Base-by-base conservation (phyloP, 2,888 invertebrate genomes). In the Brachynemurus nebulosus region DNA sequence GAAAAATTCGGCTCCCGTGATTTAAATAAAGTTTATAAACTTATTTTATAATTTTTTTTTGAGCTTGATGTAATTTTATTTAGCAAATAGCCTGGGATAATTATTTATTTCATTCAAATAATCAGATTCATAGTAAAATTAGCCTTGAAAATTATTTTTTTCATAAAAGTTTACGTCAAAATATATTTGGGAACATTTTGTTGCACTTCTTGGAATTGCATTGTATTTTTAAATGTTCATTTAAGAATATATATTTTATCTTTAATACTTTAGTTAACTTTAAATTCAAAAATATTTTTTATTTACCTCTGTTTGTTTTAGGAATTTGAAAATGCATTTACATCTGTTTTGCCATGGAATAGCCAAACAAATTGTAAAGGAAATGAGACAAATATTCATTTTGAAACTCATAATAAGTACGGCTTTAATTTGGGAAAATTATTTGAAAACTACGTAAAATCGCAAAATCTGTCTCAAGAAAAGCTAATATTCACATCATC, bases 371-470 rank as follows among this genome's bases (percentile, higher is more conserved):
- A 30, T 12, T 30, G 30, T 30, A 30, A 6, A 12, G 14, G 14
- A 12, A 30, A 30, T 11, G 3, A 30, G 14, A 36, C 17, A 2
- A 36, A 16, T 17, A 18, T 55, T 51, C 57, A 75, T 55, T 53
- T 72, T 2, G 59, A 65, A 46, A 57, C 59, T 2, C 76, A 77
- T 55, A 76, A 75, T 52, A 57, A 63, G 40, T 82, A 79, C 51
- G 79, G 76, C 1, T 65, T 68, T 41, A 52, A 64, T 42, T 67
- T 71, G 50, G 55, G 62, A 0, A 59, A 62, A 30, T 12, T 12
- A 11, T 30, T 30, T n/a, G n/a, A 30, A 12, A 30, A 30, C 6
- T 30, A 30, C 34, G 16, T 16, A n/a, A 3, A 12, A 30, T 17
- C 30, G n/a, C 25, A 27, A 21, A 42, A 44, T 1, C 47, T 50